A percentile compares a stretch with the other conserved stretches of the same genome.
Conservation (phyloP, 2,113 vertebrate genomes). For the Ciconia boyciana region DNA sequence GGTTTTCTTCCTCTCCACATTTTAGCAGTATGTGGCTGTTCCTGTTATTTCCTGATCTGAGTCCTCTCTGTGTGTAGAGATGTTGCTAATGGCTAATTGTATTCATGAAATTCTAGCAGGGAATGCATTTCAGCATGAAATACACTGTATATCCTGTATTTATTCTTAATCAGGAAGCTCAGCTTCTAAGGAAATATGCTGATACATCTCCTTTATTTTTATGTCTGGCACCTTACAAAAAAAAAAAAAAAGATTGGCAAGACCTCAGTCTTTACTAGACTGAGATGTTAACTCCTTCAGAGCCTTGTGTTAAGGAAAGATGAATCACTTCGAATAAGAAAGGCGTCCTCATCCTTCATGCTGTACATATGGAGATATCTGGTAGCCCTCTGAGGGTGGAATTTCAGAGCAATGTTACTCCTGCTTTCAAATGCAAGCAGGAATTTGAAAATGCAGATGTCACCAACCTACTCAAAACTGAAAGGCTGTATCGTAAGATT, state of each 20-base stretch:
- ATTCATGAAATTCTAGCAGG: background rate
- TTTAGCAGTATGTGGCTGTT: background rate
- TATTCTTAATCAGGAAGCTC: conserved; percentile 34
- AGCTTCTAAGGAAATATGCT: background rate
- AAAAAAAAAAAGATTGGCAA: background rate
- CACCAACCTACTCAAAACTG: background rate
- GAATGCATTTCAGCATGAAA: background rate
- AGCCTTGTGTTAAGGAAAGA: background rate
- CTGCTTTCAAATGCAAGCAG: background rate
- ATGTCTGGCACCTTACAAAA: background rate
- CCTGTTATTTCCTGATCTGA: background rate
- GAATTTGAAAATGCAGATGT: background rate
- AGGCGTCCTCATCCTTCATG: background rate
- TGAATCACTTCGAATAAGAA: background rate
- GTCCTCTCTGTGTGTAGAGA: background rate
- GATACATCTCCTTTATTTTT: conserved; percentile 33
- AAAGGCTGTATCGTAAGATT: background rate
- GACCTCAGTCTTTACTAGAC: background rate
- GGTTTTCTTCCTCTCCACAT: background rate
- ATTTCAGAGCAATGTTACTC: background rate
- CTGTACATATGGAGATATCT: background rate
- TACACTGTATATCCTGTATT: background rate
- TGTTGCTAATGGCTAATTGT: conserved; percentile 10
- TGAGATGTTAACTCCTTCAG: conserved; percentile 17
- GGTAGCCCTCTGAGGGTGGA: background rate